Evolutionary conservation across 2,113 vertebrate species (phyloP), one percentile per base, ranked within the genome.

Genomic region (Albula glossodonta): DNA sequence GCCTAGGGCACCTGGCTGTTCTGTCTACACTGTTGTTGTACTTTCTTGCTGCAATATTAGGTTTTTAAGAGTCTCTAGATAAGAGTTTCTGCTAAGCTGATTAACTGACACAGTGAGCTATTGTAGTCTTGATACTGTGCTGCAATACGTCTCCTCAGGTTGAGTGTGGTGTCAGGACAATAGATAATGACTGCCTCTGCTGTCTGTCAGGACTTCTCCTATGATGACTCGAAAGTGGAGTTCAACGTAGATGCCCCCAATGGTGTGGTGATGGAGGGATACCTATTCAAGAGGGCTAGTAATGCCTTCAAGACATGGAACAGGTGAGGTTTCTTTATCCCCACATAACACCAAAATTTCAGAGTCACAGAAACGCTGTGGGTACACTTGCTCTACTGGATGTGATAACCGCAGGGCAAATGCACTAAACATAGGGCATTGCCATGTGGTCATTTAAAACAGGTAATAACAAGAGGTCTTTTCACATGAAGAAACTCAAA

Each of bases 271-370:
- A 99, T 99, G 98, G 98, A 99, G 92, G 98, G 98, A 0, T 99
- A 99, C 92, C 96, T 99, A 89, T 99, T 99, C 92, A 99, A 99
- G 93, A 98, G 98, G 89, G 98, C 98, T 88, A 99, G 98, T 93
- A 99, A 99, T 0, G 98, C 98, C 78, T 99, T 99, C 88, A 99
- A 99, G 93, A 99, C 98, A 0, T 99, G 98, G 98, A 99, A 99
- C 91, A 96, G 98, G 98, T 99, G 81, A 93, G 70, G 4, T 51
- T 57, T 17, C 53, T 12, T 11, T 11, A 19, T 60, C 22, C 63
- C 17, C 4, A 70, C 63, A n/a, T 0, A 4, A 70, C 63, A 31
- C n/a, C 70, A 11, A 8, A 25, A n/a, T 11, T 5, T n/a, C 70
- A 19, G 53, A 10, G 9, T 74, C 70, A 10, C 70, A n/a, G 63